Evolutionary conservation across 2,797 vertebrate species (phyloP), one percentile per base, ranked within the genome.

Genomic region (Muscicapa striata): DNA sequence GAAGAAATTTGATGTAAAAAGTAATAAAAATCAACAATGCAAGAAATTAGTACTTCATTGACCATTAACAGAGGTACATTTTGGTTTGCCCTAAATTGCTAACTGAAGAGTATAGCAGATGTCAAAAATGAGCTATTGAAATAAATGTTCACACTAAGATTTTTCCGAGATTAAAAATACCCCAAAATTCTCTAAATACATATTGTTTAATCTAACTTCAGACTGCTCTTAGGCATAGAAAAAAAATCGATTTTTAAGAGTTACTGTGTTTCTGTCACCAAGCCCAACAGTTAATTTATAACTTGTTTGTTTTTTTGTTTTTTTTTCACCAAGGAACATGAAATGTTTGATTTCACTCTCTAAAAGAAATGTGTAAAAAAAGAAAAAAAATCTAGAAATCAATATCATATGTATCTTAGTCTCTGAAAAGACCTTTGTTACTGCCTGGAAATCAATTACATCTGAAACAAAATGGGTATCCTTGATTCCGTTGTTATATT

Each of bases 371-470:
- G 2, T 58, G 8, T 46, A 68, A 84, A 54, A 51, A 46, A 81
- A 61, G 2, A 21, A 64, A 88, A 88, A 74, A 74, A 6, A 3
- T 16, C 32, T 66, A 59, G 23, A 75, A 67, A 82, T 74, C 41
- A 83, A 68, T 77, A 38, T 48, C 16, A 59, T 87, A 38, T n/a
- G 40, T 40, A 40, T 15, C 40, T 40, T 94, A n/a, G 15, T 85
- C 67, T 77, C 72, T 87, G 36, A 87, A 85, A 94, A 85, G 54
- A 45, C 26, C 64, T 85, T 93, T 95, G n/a, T 95, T 87, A 64
- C 46, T 72, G 38, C 14, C 26, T 85, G 46, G 70, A 94, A 92
- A 94, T 41, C 34, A 92, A 61, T 48, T 84, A 16, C 29, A 41
- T 66, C 30, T 85, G 49, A 90, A 91, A 89, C 30, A 87, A 58